phyloP scores from a whole-genome alignment of 2,797 vertebrate genomes.

The Lutjanus campechanus region DNA sequence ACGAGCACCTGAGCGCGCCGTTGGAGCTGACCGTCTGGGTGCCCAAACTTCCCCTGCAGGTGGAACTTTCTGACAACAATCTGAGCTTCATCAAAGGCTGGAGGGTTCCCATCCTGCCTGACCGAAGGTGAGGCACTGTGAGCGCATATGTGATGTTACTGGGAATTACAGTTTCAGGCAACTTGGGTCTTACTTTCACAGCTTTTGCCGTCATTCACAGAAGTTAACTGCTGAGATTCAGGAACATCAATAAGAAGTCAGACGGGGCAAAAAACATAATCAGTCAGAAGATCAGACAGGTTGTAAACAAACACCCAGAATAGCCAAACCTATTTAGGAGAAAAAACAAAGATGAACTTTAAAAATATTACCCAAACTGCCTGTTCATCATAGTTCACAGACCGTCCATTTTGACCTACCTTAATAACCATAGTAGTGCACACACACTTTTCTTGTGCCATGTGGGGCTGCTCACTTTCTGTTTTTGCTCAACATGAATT shows the following conservation, averaged over 20 bases:
- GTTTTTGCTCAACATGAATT: no score
- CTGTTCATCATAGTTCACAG: no score
- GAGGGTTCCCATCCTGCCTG: slow-evolving; percentile 96
- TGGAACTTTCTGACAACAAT: slow-evolving; percentile 92
- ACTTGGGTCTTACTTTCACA: background rate
- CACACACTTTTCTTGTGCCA: background rate
- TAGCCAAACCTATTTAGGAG: background rate
- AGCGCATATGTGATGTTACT: no score
- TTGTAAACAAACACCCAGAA: background rate
- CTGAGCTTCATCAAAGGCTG: slow-evolving; percentile 98
- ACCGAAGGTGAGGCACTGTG: slow-evolving; percentile 88
- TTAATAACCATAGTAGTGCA: no score
- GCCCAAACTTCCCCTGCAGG: slow-evolving; percentile 94
- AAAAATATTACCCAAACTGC: background rate
- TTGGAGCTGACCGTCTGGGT: slow-evolving; percentile 99
- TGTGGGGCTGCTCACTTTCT: background rate
- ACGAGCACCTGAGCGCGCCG: slow-evolving; percentile 93
- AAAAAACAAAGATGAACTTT: background rate
- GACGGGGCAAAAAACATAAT: background rate
- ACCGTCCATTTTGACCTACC: no score
- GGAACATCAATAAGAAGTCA: background rate
- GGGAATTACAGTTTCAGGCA: no score
- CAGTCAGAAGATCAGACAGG: no score
- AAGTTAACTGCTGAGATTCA: background rate
- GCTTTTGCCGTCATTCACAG: background rate